These are phyloP conservation scores for Propithecus coquereli DNA, from an alignment of 2,113 vertebrate species.

Conservation along the genomic window DNA sequence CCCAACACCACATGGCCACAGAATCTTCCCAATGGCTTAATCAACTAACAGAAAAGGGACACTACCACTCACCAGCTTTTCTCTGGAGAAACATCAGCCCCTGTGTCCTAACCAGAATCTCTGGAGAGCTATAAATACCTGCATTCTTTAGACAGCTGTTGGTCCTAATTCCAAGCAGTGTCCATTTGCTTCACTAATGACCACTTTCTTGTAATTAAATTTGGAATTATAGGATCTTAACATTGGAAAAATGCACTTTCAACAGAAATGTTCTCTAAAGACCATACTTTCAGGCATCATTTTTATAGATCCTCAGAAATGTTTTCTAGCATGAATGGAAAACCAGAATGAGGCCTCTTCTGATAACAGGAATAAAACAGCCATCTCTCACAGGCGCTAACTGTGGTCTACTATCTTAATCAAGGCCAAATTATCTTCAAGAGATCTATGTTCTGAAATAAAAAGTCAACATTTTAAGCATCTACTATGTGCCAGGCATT, in stretches of 20 bases:
- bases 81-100: not conserved
- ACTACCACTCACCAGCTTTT: not conserved
- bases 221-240: constrained; percentile 60
- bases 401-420: not conserved
- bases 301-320: not conserved
- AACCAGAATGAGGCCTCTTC: not conserved
- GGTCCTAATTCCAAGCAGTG: not conserved
- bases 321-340: not conserved
- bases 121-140: constrained; percentile 13
- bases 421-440: not conserved
- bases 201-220: constrained; percentile 51
- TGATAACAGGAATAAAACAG: not conserved
- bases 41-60: not conserved
- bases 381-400: not conserved
- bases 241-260: constrained; percentile 45
- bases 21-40: not conserved
- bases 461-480: not conserved
- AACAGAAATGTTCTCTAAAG: constrained; percentile 6
- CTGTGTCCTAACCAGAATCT: not conserved
- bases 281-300: too few relatives aligned
- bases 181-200: constrained; percentile 55
- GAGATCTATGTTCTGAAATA: not conserved
- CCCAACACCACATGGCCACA: not conserved
- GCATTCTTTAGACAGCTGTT: constrained; percentile 35
- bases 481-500: not conserved